phyloP scores from a whole-genome alignment of 2,113 vertebrate genomes.

The Semnornis frantzii region DNA sequence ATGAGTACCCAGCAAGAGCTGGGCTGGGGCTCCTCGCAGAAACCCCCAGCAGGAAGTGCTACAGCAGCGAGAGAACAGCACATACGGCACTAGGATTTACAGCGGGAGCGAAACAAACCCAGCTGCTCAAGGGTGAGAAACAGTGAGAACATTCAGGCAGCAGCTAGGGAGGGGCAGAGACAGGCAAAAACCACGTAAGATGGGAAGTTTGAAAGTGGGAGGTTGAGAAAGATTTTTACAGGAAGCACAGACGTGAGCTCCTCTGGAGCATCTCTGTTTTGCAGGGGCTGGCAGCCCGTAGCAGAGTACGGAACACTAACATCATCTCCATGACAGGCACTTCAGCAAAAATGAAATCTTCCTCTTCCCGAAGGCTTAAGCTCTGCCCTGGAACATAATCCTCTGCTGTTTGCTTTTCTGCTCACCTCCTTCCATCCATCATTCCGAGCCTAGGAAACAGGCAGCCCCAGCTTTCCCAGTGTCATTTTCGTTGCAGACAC shows the following conservation, averaged over 20 bases:
- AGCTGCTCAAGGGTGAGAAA: not conserved
- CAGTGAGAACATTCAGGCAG: not conserved
- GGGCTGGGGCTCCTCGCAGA: not conserved
- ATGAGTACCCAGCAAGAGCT: not conserved
- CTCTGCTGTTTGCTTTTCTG: slow-evolving; percentile 5
- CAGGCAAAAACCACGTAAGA: not conserved
- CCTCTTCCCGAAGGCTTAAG: slow-evolving; percentile 3
- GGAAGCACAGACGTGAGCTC: not conserved
- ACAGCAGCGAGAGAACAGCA: fast-evolving
- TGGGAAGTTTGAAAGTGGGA: not conserved
- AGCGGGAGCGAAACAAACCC: fast-evolving
- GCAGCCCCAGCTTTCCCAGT: not conserved
- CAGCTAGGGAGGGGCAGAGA: not conserved
- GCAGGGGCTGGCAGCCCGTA: not conserved
- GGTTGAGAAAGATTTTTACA: not conserved
- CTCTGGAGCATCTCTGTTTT: not conserved
- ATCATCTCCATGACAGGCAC: not conserved
- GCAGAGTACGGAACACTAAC: not conserved
- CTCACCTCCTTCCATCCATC: not conserved
- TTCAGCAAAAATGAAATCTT: slow-evolving; percentile 16
- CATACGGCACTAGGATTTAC: fast-evolving
- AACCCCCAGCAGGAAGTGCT: not conserved
- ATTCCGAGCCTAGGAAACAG: not conserved
- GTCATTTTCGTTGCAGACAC: not conserved
- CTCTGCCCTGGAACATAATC: slow-evolving; percentile 17